phyloP scores from a whole-genome alignment of 2,797 vertebrate genomes.

The Sarcophilus harrisii region DNA sequence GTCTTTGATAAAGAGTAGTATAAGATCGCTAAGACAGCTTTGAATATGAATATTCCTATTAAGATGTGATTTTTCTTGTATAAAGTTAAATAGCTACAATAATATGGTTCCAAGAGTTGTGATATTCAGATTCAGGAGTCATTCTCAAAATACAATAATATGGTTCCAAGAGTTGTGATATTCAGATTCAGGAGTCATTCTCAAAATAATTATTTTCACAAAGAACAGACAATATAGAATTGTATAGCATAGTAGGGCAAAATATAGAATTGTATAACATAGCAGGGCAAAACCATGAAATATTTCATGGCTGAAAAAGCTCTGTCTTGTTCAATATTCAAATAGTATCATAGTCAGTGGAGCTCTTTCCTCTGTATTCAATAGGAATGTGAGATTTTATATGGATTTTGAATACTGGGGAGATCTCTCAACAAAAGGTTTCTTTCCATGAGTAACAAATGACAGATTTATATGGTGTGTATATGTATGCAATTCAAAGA shows the following conservation, averaged over 20 bases:
- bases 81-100: neutral
- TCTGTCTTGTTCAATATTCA: neutral
- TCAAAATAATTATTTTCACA: neutral
- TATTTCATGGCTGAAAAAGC: neutral
- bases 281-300: neutral
- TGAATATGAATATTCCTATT: neutral
- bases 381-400: neutral
- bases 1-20: neutral
- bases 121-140: too few species aligned
- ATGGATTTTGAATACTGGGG: neutral
- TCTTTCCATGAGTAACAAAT: neutral
- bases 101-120: neutral
- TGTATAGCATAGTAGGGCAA: neutral
- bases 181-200: too few species aligned
- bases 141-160: too few species aligned
- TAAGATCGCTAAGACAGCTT: neutral
- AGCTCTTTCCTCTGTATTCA: neutral
- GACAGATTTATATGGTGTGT: neutral
- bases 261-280: neutral
- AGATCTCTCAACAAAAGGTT: neutral
- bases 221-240: neutral
- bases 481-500: neutral
- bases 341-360: neutral
- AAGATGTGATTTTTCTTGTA: neutral
- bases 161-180: too few species aligned